Evolutionary conservation across 2,113 vertebrate species (phyloP).

Genomic region (Leucoraja erinaceus): DNA sequence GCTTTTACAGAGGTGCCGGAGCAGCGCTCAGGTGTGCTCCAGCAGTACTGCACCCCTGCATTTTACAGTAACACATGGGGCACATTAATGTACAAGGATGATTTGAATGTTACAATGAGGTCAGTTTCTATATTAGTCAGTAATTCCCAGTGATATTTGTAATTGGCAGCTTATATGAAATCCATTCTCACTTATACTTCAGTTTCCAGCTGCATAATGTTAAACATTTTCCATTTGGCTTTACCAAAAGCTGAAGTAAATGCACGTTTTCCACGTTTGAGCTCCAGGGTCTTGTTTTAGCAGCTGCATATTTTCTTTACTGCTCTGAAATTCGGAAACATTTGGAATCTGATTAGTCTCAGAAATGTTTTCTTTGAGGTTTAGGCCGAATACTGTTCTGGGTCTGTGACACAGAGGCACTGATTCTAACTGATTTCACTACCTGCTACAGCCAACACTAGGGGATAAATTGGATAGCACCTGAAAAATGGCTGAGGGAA

Average conservation of each 20-base stretch:
- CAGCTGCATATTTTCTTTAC: neutral
- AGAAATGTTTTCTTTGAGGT: neutral
- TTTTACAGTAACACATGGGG: neutral
- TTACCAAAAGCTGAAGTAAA: neutral
- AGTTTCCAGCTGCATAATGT: constrained; percentile 25
- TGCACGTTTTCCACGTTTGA: constrained; percentile 27
- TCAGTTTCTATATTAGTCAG: constrained; percentile 29
- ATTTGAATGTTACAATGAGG: neutral
- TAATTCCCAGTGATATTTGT: neutral
- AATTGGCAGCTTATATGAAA: constrained; percentile 22
- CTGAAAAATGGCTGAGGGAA: no score
- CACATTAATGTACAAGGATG: neutral
- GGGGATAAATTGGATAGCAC: no score
- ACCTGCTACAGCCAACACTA: neutral
- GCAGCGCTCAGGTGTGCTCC: no score
- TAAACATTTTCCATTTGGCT: constrained; percentile 25
- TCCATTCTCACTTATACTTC: neutral
- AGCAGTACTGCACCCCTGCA: no score
- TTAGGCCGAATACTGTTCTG: neutral
- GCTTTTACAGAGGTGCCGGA: no score
- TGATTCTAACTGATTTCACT: neutral
- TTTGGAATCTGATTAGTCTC: constrained; percentile 7
- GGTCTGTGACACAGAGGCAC: neutral
- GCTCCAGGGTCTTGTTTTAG: neutral
- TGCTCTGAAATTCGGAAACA: neutral